Percentiles rank a stretch among this genome's conserved stretches.
Evolutionary conservation across 2,797 vertebrate species (phyloP).

Genomic region (Rallus crepitans): DNA sequence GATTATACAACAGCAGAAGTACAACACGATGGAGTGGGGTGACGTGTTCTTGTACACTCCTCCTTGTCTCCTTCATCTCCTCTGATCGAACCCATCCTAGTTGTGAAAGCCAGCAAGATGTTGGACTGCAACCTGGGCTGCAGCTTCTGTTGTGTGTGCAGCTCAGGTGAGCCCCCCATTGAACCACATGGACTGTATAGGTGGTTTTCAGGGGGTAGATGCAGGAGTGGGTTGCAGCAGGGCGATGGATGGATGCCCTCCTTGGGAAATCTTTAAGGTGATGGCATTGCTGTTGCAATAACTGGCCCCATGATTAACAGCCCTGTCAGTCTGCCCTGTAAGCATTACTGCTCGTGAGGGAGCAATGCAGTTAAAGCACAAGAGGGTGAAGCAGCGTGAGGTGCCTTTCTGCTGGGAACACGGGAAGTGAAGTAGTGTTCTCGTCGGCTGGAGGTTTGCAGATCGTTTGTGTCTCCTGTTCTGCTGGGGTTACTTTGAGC

Average conservation of each 20-base stretch:
- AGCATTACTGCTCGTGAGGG: not conserved
- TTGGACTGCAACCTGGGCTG: rapidly evolving
- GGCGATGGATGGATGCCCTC: not conserved
- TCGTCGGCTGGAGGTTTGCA: not conserved
- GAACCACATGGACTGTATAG: rapidly evolving
- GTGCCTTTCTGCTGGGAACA: not conserved
- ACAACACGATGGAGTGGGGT: not conserved
- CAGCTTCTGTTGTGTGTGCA: not conserved
- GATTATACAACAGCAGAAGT: not conserved
- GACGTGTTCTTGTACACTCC: not conserved
- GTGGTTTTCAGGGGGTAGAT: not conserved
- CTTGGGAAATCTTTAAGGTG: not conserved
- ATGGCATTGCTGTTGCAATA: not conserved
- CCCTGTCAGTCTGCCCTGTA: not conserved
- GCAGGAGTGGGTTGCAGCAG: not conserved
- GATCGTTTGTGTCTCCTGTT: not conserved
- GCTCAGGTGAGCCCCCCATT: not conserved
- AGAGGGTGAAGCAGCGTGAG: not conserved
- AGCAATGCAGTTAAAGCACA: not conserved
- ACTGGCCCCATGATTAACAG: not conserved
- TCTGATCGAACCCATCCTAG: not conserved
- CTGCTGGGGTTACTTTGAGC: not conserved
- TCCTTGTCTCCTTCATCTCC: not conserved
- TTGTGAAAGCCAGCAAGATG: rapidly evolving
- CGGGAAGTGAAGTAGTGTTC: rapidly evolving